Percentiles rank a stretch among this genome's conserved stretches.
Evolutionary conservation across 2,797 vertebrate species (phyloP).

Genomic region (Nannoperca obscura): DNA sequence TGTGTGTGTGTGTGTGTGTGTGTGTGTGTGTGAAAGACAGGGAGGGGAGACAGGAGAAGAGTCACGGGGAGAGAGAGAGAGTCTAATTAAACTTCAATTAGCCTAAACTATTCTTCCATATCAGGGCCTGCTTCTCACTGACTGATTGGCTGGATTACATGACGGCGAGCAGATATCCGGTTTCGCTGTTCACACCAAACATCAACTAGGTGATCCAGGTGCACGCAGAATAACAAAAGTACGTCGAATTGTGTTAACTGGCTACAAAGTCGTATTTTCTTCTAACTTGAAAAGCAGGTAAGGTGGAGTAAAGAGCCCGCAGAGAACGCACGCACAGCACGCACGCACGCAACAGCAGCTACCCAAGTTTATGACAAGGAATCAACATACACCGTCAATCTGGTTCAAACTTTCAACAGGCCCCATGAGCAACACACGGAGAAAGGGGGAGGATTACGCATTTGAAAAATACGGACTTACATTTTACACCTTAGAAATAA

Average conservation of each 20-base stretch:
- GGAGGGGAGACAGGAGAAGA: background rate
- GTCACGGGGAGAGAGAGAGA: background rate
- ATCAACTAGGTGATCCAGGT: constrained; percentile 25
- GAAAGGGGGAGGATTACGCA: background rate
- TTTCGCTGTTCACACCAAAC: constrained; percentile 24
- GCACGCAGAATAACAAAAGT: background rate
- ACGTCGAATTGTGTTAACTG: background rate
- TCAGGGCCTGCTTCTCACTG: constrained; percentile 18
- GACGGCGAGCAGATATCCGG: constrained; percentile 23
- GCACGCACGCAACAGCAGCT: background rate
- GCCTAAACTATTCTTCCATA: constrained; percentile 27
- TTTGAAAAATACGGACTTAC: background rate
- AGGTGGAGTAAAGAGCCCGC: background rate
- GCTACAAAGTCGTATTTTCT: background rate
- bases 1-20: background rate
- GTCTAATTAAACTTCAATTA: constrained; percentile 58
- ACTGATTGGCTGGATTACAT: constrained; percentile 27
- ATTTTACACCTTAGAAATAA: background rate
- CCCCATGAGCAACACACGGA: background rate
- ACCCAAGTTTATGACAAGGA: background rate
- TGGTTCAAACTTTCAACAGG: constrained; percentile 19
- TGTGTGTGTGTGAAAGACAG: constrained; percentile 17
- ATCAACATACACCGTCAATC: constrained; percentile 8
- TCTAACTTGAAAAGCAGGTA: constrained; percentile 29
- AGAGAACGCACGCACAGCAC: background rate